These are phyloP conservation scores for Cavia porcellus DNA, from an alignment of 2,113 vertebrate species.

Conservation along the genomic window DNA sequence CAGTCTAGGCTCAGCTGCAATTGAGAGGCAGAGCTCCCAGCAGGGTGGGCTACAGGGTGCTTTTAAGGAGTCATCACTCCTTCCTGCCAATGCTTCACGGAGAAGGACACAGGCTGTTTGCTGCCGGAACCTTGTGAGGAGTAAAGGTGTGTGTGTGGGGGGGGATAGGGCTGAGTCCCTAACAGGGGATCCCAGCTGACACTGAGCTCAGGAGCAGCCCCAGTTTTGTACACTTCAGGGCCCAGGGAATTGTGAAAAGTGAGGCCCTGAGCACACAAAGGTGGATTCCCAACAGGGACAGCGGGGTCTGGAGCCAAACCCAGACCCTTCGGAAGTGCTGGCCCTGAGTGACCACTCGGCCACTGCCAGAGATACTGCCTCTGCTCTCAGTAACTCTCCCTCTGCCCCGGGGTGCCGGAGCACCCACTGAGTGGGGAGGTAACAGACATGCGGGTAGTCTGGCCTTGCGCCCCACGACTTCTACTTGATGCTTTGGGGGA, in stretches of 20 bases:
- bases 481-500: not conserved
- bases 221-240: not conserved
- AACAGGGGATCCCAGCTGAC: not conserved
- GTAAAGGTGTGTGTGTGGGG: too few species aligned
- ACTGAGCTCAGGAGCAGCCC: not conserved
- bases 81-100: fast-evolving
- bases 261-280: fast-evolving
- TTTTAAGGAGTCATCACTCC: not conserved
- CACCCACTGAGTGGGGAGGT: not conserved
- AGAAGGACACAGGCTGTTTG: not conserved
- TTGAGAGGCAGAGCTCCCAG: not conserved
- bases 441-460: fast-evolving
- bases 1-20: too few species aligned
- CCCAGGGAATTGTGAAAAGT: fast-evolving
- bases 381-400: too few species aligned
- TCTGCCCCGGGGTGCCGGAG: fast-evolving
- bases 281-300: fast-evolving
- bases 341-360: fast-evolving
- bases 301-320: fast-evolving
- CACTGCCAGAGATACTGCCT: fast-evolving
- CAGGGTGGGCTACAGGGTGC: not conserved
- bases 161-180: fast-evolving
- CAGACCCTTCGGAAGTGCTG: not conserved
- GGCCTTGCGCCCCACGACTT: not conserved
- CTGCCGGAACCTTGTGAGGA: not conserved